Conservation (phyloP, 1,140 invertebrate species). For the Ceratina australensis region DNA sequence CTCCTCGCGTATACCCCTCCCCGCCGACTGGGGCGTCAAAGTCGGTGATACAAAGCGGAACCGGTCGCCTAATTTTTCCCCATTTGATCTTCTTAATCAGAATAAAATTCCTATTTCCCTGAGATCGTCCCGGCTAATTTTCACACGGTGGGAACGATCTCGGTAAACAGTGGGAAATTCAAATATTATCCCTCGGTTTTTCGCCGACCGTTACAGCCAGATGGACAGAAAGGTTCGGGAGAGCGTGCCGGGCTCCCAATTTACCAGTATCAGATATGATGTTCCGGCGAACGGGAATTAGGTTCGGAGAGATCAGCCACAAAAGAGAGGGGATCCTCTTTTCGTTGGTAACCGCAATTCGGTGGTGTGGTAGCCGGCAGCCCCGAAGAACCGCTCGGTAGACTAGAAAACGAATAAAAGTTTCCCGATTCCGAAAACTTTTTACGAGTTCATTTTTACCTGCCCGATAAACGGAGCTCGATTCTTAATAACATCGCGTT, state of each 20-base stretch:
- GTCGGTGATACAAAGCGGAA: slow-evolving; percentile 22
- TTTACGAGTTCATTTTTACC: slow-evolving; percentile 64
- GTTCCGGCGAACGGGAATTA: slow-evolving; percentile 45
- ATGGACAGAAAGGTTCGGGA: neutral
- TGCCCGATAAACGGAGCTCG: slow-evolving; percentile 61
- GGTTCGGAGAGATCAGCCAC: slow-evolving; percentile 34
- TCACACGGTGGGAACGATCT: neutral
- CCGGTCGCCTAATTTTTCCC: slow-evolving; percentile 2
- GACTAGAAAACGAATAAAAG: slow-evolving; percentile 70
- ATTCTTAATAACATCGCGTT: slow-evolving; percentile 66
- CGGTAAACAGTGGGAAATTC: neutral
- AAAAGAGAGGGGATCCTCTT: slow-evolving; percentile 31
- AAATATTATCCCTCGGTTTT: neutral
- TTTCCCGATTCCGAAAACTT: slow-evolving; percentile 71
- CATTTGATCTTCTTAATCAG: neutral
- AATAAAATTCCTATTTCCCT: neutral
- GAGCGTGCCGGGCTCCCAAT: slow-evolving; percentile 49
- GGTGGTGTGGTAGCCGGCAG: no score
- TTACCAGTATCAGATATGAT: slow-evolving; percentile 50
- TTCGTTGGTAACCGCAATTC: neutral
- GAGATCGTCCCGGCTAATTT: neutral
- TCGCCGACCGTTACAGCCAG: neutral
- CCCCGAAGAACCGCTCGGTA: neutral
- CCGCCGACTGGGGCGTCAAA: slow-evolving; percentile 20
- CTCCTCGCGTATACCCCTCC: slow-evolving; percentile 11